Evolutionary conservation across 53 echinoderm and acorn worm genomes (phyloP).

Genomic region (Paelopatides confundens): DNA sequence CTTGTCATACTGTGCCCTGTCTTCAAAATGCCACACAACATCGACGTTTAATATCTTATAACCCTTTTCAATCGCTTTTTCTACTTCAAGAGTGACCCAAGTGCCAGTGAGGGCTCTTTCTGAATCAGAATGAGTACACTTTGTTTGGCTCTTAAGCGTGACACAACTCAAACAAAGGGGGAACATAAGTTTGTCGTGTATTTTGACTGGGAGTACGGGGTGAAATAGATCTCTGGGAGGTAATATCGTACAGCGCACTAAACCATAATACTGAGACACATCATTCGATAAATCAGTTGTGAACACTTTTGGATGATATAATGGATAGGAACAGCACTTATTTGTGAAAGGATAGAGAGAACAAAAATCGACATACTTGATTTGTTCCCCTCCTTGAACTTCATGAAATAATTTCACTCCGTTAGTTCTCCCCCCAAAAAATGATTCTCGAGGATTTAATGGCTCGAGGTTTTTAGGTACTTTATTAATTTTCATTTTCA

Average conservation of each 20-base stretch:
- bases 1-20: too few species aligned
- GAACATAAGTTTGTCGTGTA: too few species aligned
- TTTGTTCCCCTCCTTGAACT: conserved; percentile 50
- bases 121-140: too few species aligned
- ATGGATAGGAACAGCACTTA: conserved; percentile 62
- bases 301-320: conserved; percentile 53
- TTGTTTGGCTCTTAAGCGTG: too few species aligned
- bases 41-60: too few species aligned
- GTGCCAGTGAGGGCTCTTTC: too few species aligned
- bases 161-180: too few species aligned
- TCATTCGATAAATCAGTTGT: neutral
- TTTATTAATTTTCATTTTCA: neutral
- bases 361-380: conserved; percentile 69
- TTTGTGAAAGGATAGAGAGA: conserved; percentile 68
- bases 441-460: conserved; percentile 55
- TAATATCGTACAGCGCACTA: conserved; percentile 56
- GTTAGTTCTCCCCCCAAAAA: conserved; percentile 64
- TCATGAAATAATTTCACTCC: too few species aligned
- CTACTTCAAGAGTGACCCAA: too few species aligned
- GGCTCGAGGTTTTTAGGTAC: neutral
- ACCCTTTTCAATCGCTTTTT: too few species aligned
- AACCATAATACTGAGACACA: conserved; percentile 57
- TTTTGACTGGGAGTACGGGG: conserved; percentile 70
- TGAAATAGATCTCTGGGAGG: conserved; percentile 60
- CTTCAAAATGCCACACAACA: too few species aligned